Percentiles rank a stretch among this genome's conserved stretches.
Evolutionary conservation across 2,113 vertebrate genomes (phyloP).

Genomic region (Gopherus flavomarginatus): DNA sequence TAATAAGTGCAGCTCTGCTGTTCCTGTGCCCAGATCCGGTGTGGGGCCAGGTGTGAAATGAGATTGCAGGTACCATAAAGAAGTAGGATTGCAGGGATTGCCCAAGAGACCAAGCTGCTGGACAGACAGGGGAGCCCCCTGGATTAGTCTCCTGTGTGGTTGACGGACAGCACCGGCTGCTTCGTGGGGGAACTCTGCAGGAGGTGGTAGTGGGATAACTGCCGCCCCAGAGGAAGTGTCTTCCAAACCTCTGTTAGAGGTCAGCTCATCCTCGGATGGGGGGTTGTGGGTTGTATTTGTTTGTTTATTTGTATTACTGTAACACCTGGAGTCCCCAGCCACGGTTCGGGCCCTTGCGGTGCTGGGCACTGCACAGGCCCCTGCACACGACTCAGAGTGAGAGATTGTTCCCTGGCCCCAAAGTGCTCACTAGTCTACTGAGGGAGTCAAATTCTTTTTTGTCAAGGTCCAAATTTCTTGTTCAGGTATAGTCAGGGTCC

Average conservation of each 20-base stretch:
- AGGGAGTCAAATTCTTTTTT: too few species aligned
- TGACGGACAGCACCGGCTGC: not conserved
- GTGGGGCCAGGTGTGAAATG: not conserved
- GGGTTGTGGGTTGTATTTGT: too few species aligned
- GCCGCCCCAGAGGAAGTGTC: not conserved
- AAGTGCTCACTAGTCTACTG: not conserved
- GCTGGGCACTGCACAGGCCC: too few species aligned
- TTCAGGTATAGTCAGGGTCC: too few species aligned
- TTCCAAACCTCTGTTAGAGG: not conserved
- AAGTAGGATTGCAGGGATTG: not conserved
- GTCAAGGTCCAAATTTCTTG: too few species aligned
- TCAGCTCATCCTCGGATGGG: too few species aligned
- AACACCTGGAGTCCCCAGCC: not conserved
- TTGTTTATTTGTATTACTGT: too few species aligned
- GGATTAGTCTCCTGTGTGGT: too few species aligned
- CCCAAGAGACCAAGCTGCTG: not conserved
- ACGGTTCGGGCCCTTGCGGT: too few species aligned
- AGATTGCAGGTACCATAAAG: not conserved
- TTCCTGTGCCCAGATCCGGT: too few species aligned
- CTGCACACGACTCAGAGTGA: too few species aligned
- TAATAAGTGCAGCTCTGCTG: too few species aligned
- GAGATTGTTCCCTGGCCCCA: not conserved
- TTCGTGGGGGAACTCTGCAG: not conserved
- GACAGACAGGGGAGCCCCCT: not conserved
- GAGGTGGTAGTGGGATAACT: not conserved